Conservation (phyloP, 2,888 invertebrate genomes). For the Smittia sp. region DNA sequence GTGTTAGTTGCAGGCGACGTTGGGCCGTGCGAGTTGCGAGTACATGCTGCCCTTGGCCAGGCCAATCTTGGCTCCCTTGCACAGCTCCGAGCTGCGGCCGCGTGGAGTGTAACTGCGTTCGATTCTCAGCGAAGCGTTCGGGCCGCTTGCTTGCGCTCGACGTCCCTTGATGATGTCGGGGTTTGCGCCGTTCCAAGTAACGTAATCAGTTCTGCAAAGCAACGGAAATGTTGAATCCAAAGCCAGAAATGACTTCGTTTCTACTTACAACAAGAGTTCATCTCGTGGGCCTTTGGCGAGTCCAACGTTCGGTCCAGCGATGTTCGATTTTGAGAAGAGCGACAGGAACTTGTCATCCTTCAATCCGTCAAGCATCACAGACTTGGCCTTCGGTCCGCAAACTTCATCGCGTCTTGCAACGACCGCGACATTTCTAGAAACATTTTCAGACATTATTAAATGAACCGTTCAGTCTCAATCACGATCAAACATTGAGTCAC, state of each 20-base stretch:
- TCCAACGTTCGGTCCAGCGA: constrained; percentile 67
- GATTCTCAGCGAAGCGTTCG: constrained; percentile 55
- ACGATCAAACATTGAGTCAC: neutral
- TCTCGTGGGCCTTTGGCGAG: constrained; percentile 79
- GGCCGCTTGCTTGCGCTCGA: constrained; percentile 57
- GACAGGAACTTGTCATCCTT: constrained; percentile 50
- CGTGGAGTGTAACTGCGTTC: constrained; percentile 58
- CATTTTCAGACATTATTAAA: neutral
- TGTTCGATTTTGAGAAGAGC: constrained; percentile 50
- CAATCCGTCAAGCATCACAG: constrained; percentile 42
- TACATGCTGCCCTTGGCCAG: constrained; percentile 79
- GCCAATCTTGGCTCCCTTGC: constrained; percentile 69
- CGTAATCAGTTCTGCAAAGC: constrained; percentile 72
- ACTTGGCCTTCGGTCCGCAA: constrained; percentile 38
- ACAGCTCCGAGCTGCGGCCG: constrained; percentile 65
- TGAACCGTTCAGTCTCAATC: neutral
- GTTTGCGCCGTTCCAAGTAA: constrained; percentile 81
- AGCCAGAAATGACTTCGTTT: neutral
- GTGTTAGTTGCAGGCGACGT: constrained; percentile 41
- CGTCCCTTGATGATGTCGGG: constrained; percentile 59
- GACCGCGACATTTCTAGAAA: constrained; percentile 3
- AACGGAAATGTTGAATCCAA: too few species aligned
- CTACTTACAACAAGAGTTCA: constrained; percentile 69
- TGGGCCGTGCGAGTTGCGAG: constrained; percentile 58
- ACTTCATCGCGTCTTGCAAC: constrained; percentile 33